Conservation (phyloP, 1,140 invertebrate genomes). For the Trichogramma pretiosum region DNA sequence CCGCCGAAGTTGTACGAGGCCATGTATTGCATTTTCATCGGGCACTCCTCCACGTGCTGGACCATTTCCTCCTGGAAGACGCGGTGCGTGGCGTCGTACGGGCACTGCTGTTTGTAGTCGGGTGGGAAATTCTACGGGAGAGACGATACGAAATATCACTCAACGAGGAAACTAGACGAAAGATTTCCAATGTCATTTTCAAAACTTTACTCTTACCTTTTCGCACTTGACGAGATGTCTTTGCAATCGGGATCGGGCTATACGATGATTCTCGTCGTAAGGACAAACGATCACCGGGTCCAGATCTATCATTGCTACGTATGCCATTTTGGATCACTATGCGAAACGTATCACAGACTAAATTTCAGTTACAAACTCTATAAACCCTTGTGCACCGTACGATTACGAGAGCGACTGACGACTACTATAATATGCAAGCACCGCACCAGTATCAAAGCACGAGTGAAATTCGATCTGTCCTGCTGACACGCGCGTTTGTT, state of each 20-base stretch:
- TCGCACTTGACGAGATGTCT: slow-evolving; percentile 37
- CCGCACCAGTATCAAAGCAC: too few species aligned
- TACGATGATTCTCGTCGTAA: slow-evolving; percentile 30
- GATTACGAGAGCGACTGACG: too few species aligned
- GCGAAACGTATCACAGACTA: too few species aligned
- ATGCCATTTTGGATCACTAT: too few species aligned
- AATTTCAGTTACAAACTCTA: too few species aligned
- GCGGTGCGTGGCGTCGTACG: slow-evolving; percentile 37
- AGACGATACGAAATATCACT: too few species aligned
- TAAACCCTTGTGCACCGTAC: too few species aligned
- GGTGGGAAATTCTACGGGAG: slow-evolving; percentile 31
- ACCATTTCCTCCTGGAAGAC: slow-evolving; percentile 26
- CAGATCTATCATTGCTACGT: too few species aligned
- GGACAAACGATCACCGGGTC: slow-evolving; percentile 28
- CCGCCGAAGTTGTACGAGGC: too few species aligned
- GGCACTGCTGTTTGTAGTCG: slow-evolving; percentile 33
- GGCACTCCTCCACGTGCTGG: slow-evolving; percentile 28
- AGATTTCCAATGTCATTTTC: neutral
- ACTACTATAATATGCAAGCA: too few species aligned
- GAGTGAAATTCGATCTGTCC: too few species aligned
- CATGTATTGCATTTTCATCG: slow-evolving; percentile 16
- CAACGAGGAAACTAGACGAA: neutral
- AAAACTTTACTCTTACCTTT: slow-evolving; percentile 27
- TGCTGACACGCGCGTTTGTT: too few species aligned
- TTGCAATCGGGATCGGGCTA: slow-evolving; percentile 29